phyloP scores from a whole-genome alignment of 1,140 invertebrate species.

The Drosophila yakuba region DNA sequence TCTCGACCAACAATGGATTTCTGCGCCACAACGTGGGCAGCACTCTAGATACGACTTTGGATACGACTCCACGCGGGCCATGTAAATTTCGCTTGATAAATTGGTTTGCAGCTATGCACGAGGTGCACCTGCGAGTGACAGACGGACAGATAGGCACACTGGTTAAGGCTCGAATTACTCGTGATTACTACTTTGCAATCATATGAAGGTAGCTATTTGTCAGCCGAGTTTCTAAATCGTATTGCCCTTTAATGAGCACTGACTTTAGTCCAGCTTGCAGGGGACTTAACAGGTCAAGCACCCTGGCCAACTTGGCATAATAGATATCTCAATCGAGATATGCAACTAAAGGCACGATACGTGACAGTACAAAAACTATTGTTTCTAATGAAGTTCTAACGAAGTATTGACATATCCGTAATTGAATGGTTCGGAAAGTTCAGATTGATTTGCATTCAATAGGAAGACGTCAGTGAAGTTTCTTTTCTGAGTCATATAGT shows the following conservation, averaged over 20 bases:
- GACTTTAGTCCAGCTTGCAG: neutral
- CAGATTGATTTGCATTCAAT: slow-evolving; percentile 37
- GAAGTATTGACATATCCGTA: slow-evolving; percentile 10
- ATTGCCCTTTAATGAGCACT: neutral
- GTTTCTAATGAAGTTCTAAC: neutral
- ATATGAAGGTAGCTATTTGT: neutral
- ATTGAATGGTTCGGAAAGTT: slow-evolving; percentile 7
- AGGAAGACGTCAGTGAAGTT: neutral
- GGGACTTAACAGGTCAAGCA: slow-evolving; percentile 19
- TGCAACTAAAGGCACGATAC: slow-evolving; percentile 5
- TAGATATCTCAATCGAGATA: slow-evolving; percentile 3
- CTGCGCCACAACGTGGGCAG: slow-evolving; percentile 52
- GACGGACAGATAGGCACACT: slow-evolving; percentile 36
- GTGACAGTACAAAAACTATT: slow-evolving; percentile 14
- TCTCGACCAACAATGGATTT: slow-evolving; percentile 60
- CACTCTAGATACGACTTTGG: slow-evolving; percentile 13
- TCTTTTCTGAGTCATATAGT: neutral
- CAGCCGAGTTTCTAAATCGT: no score
- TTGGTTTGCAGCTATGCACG: slow-evolving; percentile 59
- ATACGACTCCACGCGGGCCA: slow-evolving; percentile 16
- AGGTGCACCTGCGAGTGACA: slow-evolving; percentile 65
- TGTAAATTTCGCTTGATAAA: slow-evolving; percentile 53
- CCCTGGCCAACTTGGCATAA: neutral
- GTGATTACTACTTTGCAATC: neutral
- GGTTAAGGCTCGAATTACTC: slow-evolving; percentile 21